Conservation (phyloP, 2,797 vertebrate genomes). For the Salarias fasciatus region DNA sequence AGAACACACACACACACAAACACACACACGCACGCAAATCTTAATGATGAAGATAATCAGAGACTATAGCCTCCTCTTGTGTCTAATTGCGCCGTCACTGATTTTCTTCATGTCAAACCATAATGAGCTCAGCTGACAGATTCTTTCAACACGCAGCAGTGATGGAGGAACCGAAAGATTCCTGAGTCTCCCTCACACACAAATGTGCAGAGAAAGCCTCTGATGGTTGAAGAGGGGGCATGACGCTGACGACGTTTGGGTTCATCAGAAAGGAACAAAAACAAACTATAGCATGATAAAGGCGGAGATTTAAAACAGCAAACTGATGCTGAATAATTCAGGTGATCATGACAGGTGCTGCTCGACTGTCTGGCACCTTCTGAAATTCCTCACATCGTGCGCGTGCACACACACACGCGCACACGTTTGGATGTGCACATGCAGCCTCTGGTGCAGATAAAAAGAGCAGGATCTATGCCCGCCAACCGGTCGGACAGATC, state of each 20-base stretch:
- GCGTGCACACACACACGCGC: not conserved
- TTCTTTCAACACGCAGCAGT: constrained; percentile 41
- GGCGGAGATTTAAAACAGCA: constrained; percentile 12
- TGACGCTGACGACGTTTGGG: constrained; percentile 15
- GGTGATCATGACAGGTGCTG: constrained; percentile 25
- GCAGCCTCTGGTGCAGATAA: not conserved
- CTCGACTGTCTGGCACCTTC: constrained; percentile 28
- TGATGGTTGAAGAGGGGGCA: constrained; percentile 7
- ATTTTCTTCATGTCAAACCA: constrained; percentile 26
- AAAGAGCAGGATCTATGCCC: constrained; percentile 21
- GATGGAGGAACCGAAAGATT: constrained; percentile 38
- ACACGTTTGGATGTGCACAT: not conserved
- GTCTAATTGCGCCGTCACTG: not conserved
- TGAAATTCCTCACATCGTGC: constrained; percentile 29
- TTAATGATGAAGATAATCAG: not conserved
- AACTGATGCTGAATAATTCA: constrained; percentile 49
- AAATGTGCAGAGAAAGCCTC: constrained; percentile 2
- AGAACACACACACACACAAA: constrained; percentile 10
- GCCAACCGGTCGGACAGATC: constrained; percentile 34
- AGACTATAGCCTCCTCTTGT: not conserved
- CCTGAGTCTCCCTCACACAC: constrained; percentile 3
- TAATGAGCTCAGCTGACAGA: constrained; percentile 22
- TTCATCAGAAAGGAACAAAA: constrained; percentile 8
- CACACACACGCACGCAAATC: constrained; percentile 13
- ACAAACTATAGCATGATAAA: constrained; percentile 16